phyloP scores from a whole-genome alignment of 92 coral and sea anemone genomes.

The Plumapathes pennacea region DNA sequence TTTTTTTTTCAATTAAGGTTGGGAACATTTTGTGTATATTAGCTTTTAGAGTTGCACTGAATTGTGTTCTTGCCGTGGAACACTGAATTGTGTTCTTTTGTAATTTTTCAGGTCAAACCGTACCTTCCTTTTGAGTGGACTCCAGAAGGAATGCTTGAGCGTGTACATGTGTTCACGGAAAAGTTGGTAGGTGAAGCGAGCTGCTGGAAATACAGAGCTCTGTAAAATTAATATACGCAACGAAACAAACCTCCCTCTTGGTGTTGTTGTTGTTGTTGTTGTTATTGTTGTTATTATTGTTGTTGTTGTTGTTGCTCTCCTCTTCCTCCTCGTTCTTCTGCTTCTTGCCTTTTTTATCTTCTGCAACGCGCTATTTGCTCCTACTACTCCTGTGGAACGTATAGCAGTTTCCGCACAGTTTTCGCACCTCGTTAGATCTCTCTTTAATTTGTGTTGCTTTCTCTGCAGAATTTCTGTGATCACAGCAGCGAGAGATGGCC shows the following conservation, averaged over 20 bases:
- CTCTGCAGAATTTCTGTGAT: conserved; percentile 67
- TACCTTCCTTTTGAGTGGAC: conserved; percentile 65
- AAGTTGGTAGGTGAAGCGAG: conserved; percentile 32
- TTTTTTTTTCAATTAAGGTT: background rate
- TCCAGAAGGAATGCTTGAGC: conserved; percentile 63
- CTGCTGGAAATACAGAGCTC: no score
- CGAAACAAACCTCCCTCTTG: no score
- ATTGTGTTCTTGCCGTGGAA: background rate
- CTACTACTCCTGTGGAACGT: no score
- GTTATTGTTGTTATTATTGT: background rate
- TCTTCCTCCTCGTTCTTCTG: background rate
- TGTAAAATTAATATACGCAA: no score
- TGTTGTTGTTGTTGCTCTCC: background rate
- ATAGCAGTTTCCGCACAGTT: no score
- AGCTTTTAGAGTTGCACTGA: background rate
- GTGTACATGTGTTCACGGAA: conserved; percentile 29
- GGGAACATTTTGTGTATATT: background rate
- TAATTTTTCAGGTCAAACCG: conserved; percentile 39
- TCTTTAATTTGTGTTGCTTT: background rate
- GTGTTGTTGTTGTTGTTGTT: no score
- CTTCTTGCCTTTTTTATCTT: background rate
- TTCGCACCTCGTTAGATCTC: no score
- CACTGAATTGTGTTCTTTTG: background rate
- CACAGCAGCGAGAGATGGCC: conserved; percentile 63
- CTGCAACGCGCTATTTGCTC: no score